Percentiles rank a stretch among this genome's conserved stretches.
phyloP scores from a whole-genome alignment of 2,888 invertebrate species.

The Chydorus sphaericus region DNA sequence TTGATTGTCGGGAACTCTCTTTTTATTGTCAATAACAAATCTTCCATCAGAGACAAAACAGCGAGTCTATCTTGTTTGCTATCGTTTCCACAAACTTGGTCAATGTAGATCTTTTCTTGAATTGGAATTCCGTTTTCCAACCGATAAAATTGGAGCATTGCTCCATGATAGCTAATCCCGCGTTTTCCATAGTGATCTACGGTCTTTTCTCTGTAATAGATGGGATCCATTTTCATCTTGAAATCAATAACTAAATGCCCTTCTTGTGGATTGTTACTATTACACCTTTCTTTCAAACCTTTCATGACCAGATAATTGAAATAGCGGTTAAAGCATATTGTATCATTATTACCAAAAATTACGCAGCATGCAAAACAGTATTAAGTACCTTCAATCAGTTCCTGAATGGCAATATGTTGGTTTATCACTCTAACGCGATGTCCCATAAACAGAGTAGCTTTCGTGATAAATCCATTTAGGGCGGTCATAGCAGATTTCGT shows the following conservation, averaged over 20 bases:
- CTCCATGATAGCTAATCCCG: background rate
- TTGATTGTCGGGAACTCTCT: background rate
- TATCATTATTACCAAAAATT: too few species aligned
- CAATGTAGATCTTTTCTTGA: background rate
- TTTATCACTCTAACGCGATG: background rate
- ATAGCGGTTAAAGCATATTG: too few species aligned
- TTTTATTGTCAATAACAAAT: background rate
- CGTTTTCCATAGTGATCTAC: background rate
- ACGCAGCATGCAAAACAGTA: too few species aligned
- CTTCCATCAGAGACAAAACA: background rate
- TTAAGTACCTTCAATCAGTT: background rate
- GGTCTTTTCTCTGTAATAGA: background rate
- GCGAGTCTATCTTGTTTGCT: background rate
- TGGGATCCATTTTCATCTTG: background rate
- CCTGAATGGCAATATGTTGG: background rate
- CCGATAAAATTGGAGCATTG: background rate
- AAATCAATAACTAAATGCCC: too few species aligned
- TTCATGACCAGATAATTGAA: too few species aligned
- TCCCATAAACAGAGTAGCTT: background rate
- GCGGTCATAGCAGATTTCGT: background rate
- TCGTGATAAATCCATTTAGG: background rate
- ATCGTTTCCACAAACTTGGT: background rate
- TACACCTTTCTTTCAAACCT: background rate
- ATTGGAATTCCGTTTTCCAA: background rate
- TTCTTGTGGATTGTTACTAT: too few species aligned